Evolutionary conservation across 2,797 vertebrate species (phyloP).

Genomic region (Leptoclinus maculatus): DNA sequence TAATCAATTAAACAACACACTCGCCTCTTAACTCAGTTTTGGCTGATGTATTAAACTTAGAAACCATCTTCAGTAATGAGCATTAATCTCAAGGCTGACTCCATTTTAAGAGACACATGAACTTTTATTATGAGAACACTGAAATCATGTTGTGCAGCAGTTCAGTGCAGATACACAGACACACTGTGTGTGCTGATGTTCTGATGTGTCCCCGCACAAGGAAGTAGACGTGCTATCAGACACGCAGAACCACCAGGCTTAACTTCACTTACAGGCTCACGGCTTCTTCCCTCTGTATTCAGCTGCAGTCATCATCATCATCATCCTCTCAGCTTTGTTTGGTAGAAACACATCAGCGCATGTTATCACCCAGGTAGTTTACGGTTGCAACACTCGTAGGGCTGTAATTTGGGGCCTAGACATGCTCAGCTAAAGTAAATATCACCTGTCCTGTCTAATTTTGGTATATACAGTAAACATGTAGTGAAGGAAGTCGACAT

Average conservation of each 20-base stretch:
- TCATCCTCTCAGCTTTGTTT: slow-evolving; percentile 24
- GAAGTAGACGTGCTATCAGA: slow-evolving; percentile 62
- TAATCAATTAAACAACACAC: neutral
- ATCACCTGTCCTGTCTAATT: slow-evolving; percentile 46
- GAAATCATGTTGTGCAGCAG: slow-evolving; percentile 2
- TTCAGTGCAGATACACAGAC: neutral
- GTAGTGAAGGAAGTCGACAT: neutral
- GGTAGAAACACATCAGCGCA: slow-evolving; percentile 12
- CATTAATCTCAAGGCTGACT: neutral
- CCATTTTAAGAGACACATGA: neutral
- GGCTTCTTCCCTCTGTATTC: slow-evolving; percentile 28
- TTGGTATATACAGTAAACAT: slow-evolving; percentile 32
- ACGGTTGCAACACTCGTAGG: slow-evolving; percentile 13
- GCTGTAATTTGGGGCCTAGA: slow-evolving; percentile 51
- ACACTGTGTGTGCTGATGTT: neutral
- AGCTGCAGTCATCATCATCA: slow-evolving; percentile 39
- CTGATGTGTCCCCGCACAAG: slow-evolving; percentile 37
- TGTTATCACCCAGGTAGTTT: slow-evolving; percentile 16
- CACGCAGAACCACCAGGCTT: slow-evolving; percentile 39
- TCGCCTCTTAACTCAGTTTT: neutral
- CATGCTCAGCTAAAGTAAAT: slow-evolving; percentile 36
- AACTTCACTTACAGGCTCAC: slow-evolving; percentile 14
- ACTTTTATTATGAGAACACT: slow-evolving; percentile 1
- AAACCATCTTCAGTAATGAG: neutral
- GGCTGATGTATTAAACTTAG: neutral